A percentile compares a stretch with the other conserved stretches of the same genome.
phyloP scores from a whole-genome alignment of 2,113 vertebrate species.

The Albula glossodonta region DNA sequence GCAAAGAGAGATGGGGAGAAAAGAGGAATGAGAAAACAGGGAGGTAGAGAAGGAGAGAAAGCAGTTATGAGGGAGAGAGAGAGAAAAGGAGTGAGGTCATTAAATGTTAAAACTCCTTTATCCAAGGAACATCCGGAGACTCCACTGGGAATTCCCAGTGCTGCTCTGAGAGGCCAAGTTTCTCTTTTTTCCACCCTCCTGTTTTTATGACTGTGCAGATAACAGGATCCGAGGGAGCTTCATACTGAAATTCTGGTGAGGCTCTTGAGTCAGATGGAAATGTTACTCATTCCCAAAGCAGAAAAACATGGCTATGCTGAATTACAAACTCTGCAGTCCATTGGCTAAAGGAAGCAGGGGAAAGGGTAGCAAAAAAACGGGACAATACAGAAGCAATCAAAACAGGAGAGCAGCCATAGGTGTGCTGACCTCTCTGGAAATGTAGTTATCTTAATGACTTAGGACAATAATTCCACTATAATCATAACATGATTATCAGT shows the following conservation, averaged over 20 bases:
- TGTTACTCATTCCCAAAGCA: conserved; percentile 24
- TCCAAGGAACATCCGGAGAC: neutral
- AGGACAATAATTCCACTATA: too few species aligned
- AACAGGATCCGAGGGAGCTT: conserved; percentile 16
- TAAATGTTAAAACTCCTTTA: neutral
- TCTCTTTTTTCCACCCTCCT: neutral
- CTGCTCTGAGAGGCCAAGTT: neutral
- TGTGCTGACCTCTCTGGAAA: too few species aligned
- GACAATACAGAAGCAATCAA: neutral
- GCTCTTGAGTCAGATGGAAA: conserved; percentile 30
- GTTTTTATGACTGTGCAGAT: conserved; percentile 6
- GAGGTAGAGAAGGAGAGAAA: conserved; percentile 28
- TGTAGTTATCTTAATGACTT: too few species aligned
- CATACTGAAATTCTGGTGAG: conserved; percentile 27
- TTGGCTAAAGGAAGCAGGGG: neutral
- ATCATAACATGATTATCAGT: too few species aligned
- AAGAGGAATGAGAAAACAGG: conserved; percentile 13
- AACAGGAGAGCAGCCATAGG: neutral
- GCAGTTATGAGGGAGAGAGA: conserved; percentile 13
- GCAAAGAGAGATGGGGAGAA: conserved; percentile 14
- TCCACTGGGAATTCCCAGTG: neutral
- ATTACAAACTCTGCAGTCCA: neutral
- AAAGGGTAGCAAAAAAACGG: neutral
- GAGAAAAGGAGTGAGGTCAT: neutral
- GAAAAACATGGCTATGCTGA: conserved; percentile 2